Conservation (phyloP, 1,140 invertebrate species). For the Drosophila asahinai region DNA sequence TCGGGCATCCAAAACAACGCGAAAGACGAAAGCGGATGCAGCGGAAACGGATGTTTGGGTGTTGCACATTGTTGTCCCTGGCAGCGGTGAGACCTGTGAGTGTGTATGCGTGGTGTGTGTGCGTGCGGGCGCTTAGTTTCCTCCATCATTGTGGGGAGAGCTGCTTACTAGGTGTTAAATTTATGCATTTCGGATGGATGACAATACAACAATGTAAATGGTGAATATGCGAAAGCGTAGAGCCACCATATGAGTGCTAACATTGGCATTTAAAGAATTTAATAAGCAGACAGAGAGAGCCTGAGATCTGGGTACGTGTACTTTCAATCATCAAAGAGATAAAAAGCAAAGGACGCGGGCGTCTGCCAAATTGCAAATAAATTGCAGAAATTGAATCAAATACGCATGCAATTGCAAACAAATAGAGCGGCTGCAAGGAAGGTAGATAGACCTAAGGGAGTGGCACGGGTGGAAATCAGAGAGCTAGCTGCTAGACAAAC, state of each 20-base stretch:
- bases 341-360: constrained; percentile 64
- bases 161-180: constrained; percentile 83
- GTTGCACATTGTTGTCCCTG: constrained; percentile 72
- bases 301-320: constrained; percentile 57
- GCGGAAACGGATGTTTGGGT: constrained; percentile 80
- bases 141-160: constrained; percentile 44
- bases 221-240: constrained; percentile 33
- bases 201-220: constrained; percentile 68
- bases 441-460: constrained; percentile 13
- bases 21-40: constrained; percentile 73
- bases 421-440: constrained; percentile 57
- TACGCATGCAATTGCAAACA: constrained; percentile 84
- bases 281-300: constrained; percentile 42
- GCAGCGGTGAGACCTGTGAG: constrained; percentile 25
- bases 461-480: constrained; percentile 6
- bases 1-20: constrained; percentile 69
- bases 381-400: constrained; percentile 84
- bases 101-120: constrained; percentile 22
- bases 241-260: constrained; percentile 7
- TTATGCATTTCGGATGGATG: constrained; percentile 82
- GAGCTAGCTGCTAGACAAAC: constrained; percentile 58
- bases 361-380: constrained; percentile 81
- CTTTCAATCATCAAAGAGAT: constrained; percentile 83
- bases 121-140: constrained; percentile 58
- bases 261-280: constrained; percentile 68